phyloP scores from a whole-genome alignment of 1,140 invertebrate species.

The Chelonus insularis region DNA sequence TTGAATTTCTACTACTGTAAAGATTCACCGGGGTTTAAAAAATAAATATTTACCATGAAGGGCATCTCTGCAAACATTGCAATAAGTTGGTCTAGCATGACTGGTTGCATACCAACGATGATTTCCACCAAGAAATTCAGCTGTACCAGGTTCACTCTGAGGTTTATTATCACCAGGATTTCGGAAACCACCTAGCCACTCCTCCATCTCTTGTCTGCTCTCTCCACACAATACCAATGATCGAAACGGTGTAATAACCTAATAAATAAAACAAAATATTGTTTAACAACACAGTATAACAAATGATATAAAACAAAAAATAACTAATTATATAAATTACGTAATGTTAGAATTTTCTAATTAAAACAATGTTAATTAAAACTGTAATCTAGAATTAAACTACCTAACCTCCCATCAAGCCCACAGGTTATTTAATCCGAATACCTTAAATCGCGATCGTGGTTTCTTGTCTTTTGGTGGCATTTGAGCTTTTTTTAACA shows the following conservation, averaged over 20 bases:
- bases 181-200: constrained; percentile 80
- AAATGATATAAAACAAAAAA: constrained; percentile 7
- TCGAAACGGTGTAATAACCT: constrained; percentile 86
- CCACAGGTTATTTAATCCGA: neutral
- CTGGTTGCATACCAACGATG: constrained; percentile 94
- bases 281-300: no score
- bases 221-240: constrained; percentile 83
- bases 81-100: constrained; percentile 93
- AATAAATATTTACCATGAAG: constrained; percentile 66
- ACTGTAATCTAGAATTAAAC: no score
- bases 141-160: constrained; percentile 63
- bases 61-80: constrained; percentile 93
- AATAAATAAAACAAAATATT: constrained; percentile 47
- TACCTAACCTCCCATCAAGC: no score
- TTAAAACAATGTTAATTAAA: no score
- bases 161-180: constrained; percentile 71
- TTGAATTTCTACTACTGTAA: no score
- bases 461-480: constrained; percentile 42
- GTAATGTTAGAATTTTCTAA: no score
- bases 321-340: constrained; percentile 28
- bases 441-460: constrained; percentile 50
- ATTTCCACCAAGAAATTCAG: constrained; percentile 81
- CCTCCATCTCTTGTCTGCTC: constrained; percentile 84
- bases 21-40: no score
- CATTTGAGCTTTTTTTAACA: constrained; percentile 41